Evolutionary conservation across 1,140 invertebrate species (phyloP).

Genomic region (Scaptomyza montana): DNA sequence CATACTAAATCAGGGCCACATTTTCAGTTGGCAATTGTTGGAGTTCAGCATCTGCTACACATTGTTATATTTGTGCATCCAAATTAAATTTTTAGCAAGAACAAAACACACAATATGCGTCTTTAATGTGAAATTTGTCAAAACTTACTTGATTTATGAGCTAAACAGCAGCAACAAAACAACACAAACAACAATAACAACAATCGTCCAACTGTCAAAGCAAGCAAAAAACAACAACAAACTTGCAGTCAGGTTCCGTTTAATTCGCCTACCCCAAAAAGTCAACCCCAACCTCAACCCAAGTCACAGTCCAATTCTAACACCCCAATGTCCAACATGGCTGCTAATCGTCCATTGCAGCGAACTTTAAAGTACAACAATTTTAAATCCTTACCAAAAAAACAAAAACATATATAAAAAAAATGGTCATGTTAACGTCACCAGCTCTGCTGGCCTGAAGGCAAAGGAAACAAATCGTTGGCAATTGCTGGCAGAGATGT

Average conservation of each 20-base stretch:
- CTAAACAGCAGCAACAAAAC: conserved; percentile 5
- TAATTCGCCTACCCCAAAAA: not conserved
- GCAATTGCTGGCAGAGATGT: conserved; percentile 2
- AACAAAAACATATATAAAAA: conserved; percentile 10
- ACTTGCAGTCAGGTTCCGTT: conserved; percentile 24
- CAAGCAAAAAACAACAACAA: conserved; percentile 42
- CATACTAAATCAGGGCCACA: conserved; percentile 10
- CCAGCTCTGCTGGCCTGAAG: not conserved
- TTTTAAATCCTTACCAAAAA: conserved; percentile 35
- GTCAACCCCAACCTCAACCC: too few species aligned
- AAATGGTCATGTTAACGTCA: conserved; percentile 19
- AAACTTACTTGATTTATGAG: conserved; percentile 80
- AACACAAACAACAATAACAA: not conserved
- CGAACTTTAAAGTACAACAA: conserved; percentile 49
- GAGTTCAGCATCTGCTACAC: conserved; percentile 21
- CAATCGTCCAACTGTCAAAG: conserved; percentile 25
- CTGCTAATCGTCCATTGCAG: conserved; percentile 40
- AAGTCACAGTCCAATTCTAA: not conserved
- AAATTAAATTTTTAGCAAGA: conserved; percentile 58
- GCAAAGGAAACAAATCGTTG: conserved; percentile 3
- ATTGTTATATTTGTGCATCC: conserved; percentile 31
- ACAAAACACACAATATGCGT: conserved; percentile 45
- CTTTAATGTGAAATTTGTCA: conserved; percentile 82
- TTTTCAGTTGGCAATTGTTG: conserved; percentile 10
- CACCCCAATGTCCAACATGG: conserved; percentile 9